phyloP scores from a whole-genome alignment of 2,113 vertebrate genomes.

The Callorhinus ursinus region DNA sequence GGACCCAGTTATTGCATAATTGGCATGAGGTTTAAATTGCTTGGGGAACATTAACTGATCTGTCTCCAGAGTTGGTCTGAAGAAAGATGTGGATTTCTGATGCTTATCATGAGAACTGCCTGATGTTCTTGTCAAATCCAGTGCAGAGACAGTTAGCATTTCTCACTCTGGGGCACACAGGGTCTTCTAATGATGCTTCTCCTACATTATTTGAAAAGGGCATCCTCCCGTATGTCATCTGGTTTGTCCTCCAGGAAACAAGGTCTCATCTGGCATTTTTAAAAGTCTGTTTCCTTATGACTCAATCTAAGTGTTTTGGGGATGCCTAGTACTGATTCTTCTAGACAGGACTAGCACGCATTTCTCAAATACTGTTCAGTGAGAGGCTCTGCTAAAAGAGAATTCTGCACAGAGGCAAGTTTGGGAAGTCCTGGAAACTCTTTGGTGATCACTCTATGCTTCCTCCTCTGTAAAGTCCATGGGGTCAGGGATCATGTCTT shows the following conservation, averaged over 20 bases:
- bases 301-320: not conserved
- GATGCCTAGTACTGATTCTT: not conserved
- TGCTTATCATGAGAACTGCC: not conserved
- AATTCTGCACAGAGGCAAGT: not conserved
- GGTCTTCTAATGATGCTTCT: not conserved
- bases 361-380: not conserved
- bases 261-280: constrained; percentile 8
- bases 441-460: not conserved
- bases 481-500: not conserved
- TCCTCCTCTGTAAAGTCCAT: not conserved
- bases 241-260: constrained; percentile 38
- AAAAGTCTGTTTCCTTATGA: not conserved
- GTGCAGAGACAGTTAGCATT: not conserved
- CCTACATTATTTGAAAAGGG: constrained; percentile 28
- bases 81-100: not conserved
- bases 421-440: not conserved
- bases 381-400: not conserved
- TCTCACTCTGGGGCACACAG: not conserved
- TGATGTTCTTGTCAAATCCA: rapidly evolving
- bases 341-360: not conserved
- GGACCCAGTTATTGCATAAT: not conserved
- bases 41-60: not conserved
- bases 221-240: not conserved
- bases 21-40: not conserved
- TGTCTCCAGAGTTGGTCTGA: not conserved